Conservation (phyloP, 2,888 invertebrate species). For the Punctoribates punctum region DNA sequence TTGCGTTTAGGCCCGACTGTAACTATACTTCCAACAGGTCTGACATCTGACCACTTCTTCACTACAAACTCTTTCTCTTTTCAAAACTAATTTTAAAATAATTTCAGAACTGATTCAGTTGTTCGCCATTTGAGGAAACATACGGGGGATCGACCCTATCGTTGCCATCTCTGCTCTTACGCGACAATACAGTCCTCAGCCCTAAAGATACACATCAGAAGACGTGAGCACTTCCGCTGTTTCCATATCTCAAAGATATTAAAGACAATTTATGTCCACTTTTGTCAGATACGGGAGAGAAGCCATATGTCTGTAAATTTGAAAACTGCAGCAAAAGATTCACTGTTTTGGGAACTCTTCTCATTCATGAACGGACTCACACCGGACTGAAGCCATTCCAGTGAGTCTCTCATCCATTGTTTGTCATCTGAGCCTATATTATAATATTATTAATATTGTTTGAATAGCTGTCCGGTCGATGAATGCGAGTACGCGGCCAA, state of each 20-base stretch:
- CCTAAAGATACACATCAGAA: constrained; percentile 38
- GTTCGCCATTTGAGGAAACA: constrained; percentile 32
- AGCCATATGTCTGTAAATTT: constrained; percentile 36
- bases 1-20: neutral
- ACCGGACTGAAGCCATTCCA: constrained; percentile 38
- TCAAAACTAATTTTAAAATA: no score
- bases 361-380: constrained; percentile 40
- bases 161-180: constrained; percentile 32
- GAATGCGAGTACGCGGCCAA: constrained; percentile 27
- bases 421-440: neutral
- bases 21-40: neutral
- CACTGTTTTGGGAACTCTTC: constrained; percentile 35
- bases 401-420: neutral
- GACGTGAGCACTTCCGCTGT: neutral
- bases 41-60: neutral
- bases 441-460: neutral
- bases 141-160: constrained; percentile 33
- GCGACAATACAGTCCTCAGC: constrained; percentile 34
- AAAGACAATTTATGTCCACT: neutral
- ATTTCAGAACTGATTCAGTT: constrained; percentile 39
- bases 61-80: no score
- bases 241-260: neutral
- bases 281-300: constrained; percentile 27
- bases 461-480: neutral
- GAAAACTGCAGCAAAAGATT: constrained; percentile 37